Conservation (phyloP, 2,113 vertebrate species). For the Upupa epops region DNA sequence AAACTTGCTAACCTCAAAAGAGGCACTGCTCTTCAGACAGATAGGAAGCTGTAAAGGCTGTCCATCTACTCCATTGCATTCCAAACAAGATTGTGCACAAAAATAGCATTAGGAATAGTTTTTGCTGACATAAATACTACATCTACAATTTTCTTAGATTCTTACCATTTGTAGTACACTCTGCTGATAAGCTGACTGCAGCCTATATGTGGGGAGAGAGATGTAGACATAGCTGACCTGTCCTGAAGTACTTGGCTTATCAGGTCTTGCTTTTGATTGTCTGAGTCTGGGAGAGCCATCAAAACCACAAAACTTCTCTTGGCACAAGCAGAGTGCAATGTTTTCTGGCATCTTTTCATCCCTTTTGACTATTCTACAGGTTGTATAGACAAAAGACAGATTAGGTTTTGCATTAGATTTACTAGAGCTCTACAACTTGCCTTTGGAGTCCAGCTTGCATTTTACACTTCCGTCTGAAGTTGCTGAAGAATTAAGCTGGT, state of each 20-base stretch:
- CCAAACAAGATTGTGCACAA: background rate
- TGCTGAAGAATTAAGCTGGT: slow-evolving; percentile 34
- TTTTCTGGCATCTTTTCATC: slow-evolving; percentile 1
- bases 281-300: background rate
- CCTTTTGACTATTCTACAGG: slow-evolving; percentile 34
- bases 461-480: slow-evolving; percentile 44
- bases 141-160: background rate
- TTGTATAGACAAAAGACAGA: slow-evolving; percentile 31
- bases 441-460: slow-evolving; percentile 41
- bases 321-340: background rate
- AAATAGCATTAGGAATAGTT: background rate
- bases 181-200: background rate
- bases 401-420: slow-evolving; percentile 55
- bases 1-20: background rate
- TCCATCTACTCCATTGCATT: background rate
- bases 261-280: background rate
- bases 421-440: slow-evolving; percentile 8
- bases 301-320: slow-evolving; percentile 10
- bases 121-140: background rate
- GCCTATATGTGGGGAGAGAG: background rate
- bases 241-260: background rate
- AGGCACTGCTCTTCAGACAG: background rate
- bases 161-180: background rate
- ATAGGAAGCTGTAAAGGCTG: background rate
- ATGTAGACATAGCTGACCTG: background rate